phyloP scores from a whole-genome alignment of 2,113 vertebrate species.

The Nibea albiflora region DNA sequence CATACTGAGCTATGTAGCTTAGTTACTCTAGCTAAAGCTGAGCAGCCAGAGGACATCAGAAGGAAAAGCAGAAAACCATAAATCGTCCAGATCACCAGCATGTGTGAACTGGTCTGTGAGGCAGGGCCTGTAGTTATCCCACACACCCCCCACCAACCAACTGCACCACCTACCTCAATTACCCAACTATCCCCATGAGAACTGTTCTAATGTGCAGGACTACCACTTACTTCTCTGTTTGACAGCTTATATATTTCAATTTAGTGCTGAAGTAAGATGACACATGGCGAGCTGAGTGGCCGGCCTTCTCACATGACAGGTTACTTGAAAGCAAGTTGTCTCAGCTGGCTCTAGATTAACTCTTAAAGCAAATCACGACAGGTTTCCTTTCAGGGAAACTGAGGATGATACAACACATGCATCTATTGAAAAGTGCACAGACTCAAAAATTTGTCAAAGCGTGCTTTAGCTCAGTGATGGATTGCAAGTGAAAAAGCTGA shows the following conservation, averaged over 20 bases:
- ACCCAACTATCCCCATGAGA: neutral
- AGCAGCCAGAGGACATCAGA: no score
- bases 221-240: neutral
- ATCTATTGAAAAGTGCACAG: slow-evolving; percentile 42
- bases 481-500: slow-evolving; percentile 68
- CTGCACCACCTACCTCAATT: neutral
- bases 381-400: slow-evolving; percentile 21
- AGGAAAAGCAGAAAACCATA: no score
- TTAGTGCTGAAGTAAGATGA: neutral
- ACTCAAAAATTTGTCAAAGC: slow-evolving; percentile 59
- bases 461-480: slow-evolving; percentile 59
- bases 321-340: neutral
- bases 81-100: neutral
- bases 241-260: slow-evolving; percentile 1
- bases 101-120: slow-evolving; percentile 10
- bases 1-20: no score
- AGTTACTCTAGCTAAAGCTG: no score
- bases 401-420: slow-evolving; percentile 34
- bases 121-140: neutral
- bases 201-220: neutral
- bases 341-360: slow-evolving; percentile 12
- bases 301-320: neutral
- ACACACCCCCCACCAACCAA: neutral
- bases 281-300: neutral
- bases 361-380: slow-evolving; percentile 26